Conservation (phyloP, 2,888 invertebrate genomes). For the Melanophora roralis region DNA sequence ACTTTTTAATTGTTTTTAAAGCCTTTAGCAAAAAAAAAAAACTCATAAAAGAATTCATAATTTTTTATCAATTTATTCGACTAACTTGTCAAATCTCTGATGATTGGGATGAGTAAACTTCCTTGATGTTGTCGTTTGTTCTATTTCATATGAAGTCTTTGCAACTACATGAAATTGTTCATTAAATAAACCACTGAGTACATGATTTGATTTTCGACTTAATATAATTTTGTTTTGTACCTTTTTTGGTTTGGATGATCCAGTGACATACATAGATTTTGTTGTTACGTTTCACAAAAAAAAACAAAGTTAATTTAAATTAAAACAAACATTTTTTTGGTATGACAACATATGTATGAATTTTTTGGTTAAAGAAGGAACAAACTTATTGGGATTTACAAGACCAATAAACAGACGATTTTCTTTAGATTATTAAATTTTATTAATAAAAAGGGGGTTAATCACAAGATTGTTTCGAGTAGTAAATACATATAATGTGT, state of each 20-base stretch:
- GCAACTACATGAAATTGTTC: conserved; percentile 66
- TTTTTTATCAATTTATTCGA: conserved; percentile 33
- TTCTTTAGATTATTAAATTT: no score
- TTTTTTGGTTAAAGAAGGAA: no score
- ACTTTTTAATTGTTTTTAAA: conserved; percentile 61
- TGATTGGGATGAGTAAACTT: conserved; percentile 2
- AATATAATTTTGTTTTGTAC: conserved; percentile 55
- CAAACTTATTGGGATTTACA: no score
- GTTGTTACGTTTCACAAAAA: background rate
- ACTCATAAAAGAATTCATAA: conserved; percentile 47
- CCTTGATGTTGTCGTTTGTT: background rate
- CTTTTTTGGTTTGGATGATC: conserved; percentile 2
- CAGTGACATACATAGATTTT: conserved; percentile 39
- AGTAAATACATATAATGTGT: no score
- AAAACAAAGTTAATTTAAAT: conserved; percentile 7
- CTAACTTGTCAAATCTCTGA: conserved; percentile 27
- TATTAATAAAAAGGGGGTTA: no score
- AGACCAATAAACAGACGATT: no score
- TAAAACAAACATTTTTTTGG: background rate
- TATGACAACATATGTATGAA: no score
- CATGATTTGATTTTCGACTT: conserved; percentile 68
- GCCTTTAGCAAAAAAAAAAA: conserved; percentile 49
- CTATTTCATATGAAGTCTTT: conserved; percentile 20
- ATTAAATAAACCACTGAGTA: conserved; percentile 76
- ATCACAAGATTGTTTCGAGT: no score